Evolutionary conservation across 1,140 invertebrate species (phyloP).

Genomic region (Heterodera schachtii): DNA sequence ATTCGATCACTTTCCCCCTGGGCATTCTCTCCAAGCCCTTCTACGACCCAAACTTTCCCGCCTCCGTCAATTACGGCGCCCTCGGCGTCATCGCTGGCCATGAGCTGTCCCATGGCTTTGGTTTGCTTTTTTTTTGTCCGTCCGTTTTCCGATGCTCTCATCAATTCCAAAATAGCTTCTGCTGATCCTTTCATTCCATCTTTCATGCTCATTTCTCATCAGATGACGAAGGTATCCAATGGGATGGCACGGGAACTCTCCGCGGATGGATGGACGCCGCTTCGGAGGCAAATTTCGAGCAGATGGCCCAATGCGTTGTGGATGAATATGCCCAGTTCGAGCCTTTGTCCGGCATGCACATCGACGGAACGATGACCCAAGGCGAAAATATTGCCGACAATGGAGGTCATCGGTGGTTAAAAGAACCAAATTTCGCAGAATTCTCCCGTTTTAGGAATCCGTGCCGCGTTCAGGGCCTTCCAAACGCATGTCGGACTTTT

Average conservation of each 20-base stretch:
- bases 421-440: too few relatives aligned
- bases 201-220: conserved; percentile 42
- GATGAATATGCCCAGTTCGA: conserved; percentile 32
- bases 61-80: conserved; percentile 70
- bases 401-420: too few relatives aligned
- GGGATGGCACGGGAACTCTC: conserved; percentile 41
- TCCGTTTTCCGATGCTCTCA: too few relatives aligned
- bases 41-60: conserved; percentile 70
- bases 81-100: conserved; percentile 71
- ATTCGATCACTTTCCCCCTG: conserved; percentile 22
- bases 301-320: conserved; percentile 43
- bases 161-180: too few relatives aligned
- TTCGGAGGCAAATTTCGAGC: conserved; percentile 33
- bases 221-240: conserved; percentile 58
- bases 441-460: conserved; percentile 47
- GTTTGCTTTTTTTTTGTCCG: background rate
- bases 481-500: conserved; percentile 32
- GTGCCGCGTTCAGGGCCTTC: conserved; percentile 39
- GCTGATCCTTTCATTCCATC: background rate
- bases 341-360: conserved; percentile 23
- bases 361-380: conserved; percentile 67
- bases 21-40: conserved; percentile 69
- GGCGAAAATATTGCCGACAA: conserved; percentile 69
- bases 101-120: conserved; percentile 71
- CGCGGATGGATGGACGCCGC: conserved; percentile 43